Evolutionary conservation across 64 coral and sea anemone genomes (phyloP), one percentile per base, ranked within the genome.

Genomic region (Porites lutea): DNA sequence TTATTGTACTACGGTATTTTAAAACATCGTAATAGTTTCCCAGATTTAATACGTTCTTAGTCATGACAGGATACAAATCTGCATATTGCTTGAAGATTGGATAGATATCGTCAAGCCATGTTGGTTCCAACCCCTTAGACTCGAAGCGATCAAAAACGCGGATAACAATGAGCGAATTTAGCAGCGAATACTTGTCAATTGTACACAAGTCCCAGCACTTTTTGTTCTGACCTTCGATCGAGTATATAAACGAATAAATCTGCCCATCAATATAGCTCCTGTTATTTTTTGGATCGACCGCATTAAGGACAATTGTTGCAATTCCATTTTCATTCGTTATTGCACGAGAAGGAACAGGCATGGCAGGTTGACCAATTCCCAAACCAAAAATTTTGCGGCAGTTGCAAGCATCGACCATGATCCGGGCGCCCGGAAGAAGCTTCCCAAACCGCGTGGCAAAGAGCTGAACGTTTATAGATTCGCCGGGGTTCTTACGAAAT

Each of bases 1-100:
- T 85, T 7, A 93, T 97, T 10, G 81, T 59, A 2, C 45, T 85
- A 6, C 58, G 86, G 18, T 73, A 52, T 4, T 59, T 53, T 16
- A 52, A 58, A 12, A 97, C 95, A 8, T 97, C 88, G 13, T 97
- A 86, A 60, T 97, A 97, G 82, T 97, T 94, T 68, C 92, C 95
- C 20, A 97, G 65, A 71, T 97, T 88, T 21, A 97, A 75, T 43
- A 97, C 88, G 55, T 97, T 86, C 3, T 88, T 59, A 3, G 95
- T 91, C 95, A 97, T 97, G 0, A 91, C 95, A 16, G 95, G 95
- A 69, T 82, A 94, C 57, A 97, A 85, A 48, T 91, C 94, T 6
- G 95, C 95, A 59, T 97, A 97, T 20, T 88, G 95, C 69, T 97
- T 94, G 43, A 97, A 94, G 3, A 97, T 94, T 2, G 95, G 95